Conservation (phyloP, 1,140 invertebrate species). For the silkworm (Bombyx mori) region DNA sequence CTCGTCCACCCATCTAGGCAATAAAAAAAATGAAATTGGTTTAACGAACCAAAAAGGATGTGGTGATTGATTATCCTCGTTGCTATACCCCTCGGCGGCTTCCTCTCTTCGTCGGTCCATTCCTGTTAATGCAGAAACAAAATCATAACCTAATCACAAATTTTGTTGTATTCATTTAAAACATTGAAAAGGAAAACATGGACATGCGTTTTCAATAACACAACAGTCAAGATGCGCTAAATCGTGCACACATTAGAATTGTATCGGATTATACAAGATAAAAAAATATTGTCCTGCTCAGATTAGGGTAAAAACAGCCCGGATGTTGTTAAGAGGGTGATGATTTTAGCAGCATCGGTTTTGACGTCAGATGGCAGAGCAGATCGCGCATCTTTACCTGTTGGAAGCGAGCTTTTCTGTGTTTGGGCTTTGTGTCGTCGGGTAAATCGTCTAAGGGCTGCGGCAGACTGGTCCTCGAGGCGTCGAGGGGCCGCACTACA, state of each 20-base stretch:
- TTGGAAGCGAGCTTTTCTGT: constrained; percentile 89
- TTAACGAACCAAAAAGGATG: constrained; percentile 61
- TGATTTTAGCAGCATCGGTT: too few relatives aligned
- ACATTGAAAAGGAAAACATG: neutral
- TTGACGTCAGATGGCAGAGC: neutral
- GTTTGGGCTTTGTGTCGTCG: constrained; percentile 76
- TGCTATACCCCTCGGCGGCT: constrained; percentile 65
- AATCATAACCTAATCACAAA: constrained; percentile 6
- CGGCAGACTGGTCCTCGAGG: constrained; percentile 32
- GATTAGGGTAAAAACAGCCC: too few relatives aligned
- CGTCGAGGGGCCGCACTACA: constrained; percentile 25
- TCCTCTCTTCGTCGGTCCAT: constrained; percentile 67
- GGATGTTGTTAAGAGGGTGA: too few relatives aligned
- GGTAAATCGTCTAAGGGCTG: constrained; percentile 19
- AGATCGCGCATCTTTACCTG: constrained; percentile 70
- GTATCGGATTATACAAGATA: neutral
- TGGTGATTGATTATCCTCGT: constrained; percentile 71
- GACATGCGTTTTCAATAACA: neutral
- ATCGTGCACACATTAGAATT: constrained; percentile 13
- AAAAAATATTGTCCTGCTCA: too few relatives aligned
- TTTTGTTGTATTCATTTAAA: too few relatives aligned
- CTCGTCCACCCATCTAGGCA: too few relatives aligned
- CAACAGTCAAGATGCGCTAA: constrained; percentile 6
- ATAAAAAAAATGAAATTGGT: too few relatives aligned
- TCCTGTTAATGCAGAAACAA: constrained; percentile 37